Evolutionary conservation across 2,113 vertebrate species (phyloP), one percentile per base, ranked within the genome.

Genomic region (Pluvialis apricaria): DNA sequence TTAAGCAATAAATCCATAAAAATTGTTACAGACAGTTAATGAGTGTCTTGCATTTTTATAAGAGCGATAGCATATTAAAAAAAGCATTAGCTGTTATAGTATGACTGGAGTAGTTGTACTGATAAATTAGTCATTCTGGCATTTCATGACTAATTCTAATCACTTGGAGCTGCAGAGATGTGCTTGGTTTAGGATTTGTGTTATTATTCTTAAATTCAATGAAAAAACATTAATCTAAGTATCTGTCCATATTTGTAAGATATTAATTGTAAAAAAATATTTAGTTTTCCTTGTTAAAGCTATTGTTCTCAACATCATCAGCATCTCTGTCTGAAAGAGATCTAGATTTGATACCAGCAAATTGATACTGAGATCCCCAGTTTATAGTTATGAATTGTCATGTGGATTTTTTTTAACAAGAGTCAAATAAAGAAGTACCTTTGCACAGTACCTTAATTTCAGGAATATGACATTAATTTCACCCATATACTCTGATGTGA

Each of bases 1-100:
- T 97, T 97, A 97, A 97, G 77, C 88, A 94, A 97, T 96, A 97
- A 97, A 97, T 97, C 81, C 64, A 91, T 91, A 96, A 79, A 97
- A 96, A 68, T 36, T 95, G 82, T 96, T 96, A 94, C 75, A 94
- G 82, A 81, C 69, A 89, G 88, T 72, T 96, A 97, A 95, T 91
- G 78, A 92, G 66, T 93, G 76, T 34, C 64, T 93, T 96, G 57
- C 49, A 89, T 90, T 97, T 97, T 97, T 89, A 89, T 81, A 96
- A 93, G 44, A 96, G 76, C 40, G 90, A 93, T 55, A 90, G 7
- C 60, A 19, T 92, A 81, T 96, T 93, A 70, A 88, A 92, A 79
- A 95, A 92, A 92, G 3, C 34, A 80, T 96, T 95, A 96, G 40
- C 51, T 86, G 18, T 64, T 87, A 44, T 52, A 49, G 13, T 60